phyloP scores from a whole-genome alignment of 1,140 invertebrate genomes.

The Pseudoatta argentina region DNA sequence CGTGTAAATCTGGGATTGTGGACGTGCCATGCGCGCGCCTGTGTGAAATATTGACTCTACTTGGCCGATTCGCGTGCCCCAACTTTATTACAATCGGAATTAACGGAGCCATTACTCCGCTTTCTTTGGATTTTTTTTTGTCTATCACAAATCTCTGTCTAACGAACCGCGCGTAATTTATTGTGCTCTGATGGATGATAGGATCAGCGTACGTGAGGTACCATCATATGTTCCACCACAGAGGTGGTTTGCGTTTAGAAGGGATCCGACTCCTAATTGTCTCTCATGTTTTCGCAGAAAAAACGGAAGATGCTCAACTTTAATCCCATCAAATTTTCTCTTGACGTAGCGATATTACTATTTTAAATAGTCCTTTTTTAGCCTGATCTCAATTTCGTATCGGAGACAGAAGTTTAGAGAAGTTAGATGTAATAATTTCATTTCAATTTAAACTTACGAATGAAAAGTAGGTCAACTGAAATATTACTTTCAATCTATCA shows the following conservation, averaged over 20 bases:
- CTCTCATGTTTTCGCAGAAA: constrained; percentile 14
- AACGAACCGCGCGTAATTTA: constrained; percentile 25
- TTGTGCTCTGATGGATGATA: constrained; percentile 27
- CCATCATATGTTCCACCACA: not conserved
- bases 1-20: not conserved
- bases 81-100: constrained; percentile 48
- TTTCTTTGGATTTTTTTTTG: constrained; percentile 16
- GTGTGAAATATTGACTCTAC: constrained; percentile 55
- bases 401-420: not conserved
- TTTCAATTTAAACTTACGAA: not conserved
- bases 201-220: not conserved
- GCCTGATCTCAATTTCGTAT: constrained; percentile 6
- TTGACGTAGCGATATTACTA: not conserved
- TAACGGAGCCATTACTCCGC: constrained; percentile 7
- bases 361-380: not conserved
- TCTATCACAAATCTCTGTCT: constrained; percentile 44
- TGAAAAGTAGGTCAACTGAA: constrained; percentile 18
- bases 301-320: not conserved
- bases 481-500: constrained; percentile 69
- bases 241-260: not conserved
- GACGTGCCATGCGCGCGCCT: not conserved
- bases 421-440: not conserved
- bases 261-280: constrained; percentile 19
- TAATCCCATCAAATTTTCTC: not conserved
- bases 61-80: not conserved